phyloP scores from a whole-genome alignment of 2,113 vertebrate genomes.

The Lipophrys pholis region DNA sequence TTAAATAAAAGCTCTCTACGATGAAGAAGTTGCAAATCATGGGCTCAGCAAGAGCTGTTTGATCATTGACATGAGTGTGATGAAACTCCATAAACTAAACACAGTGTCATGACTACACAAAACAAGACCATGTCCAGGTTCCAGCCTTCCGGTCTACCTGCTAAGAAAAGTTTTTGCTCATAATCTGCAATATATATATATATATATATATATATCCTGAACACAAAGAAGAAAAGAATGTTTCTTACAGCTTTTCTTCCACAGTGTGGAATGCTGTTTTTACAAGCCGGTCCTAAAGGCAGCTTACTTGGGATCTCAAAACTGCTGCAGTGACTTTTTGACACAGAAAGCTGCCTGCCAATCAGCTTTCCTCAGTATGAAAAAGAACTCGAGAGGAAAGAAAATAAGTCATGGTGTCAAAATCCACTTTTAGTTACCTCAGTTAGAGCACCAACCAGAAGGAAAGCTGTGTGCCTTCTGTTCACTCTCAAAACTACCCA shows the following conservation, averaged over 20 bases:
- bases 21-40: background rate
- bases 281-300: constrained; percentile 22
- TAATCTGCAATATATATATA: background rate
- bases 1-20: background rate
- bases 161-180: background rate
- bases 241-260: background rate
- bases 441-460: constrained; percentile 17
- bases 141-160: background rate
- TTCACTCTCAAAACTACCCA: too few relatives aligned
- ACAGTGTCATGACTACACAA: background rate
- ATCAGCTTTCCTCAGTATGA: constrained; percentile 27
- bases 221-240: background rate
- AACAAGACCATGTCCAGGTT: background rate
- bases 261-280: background rate
- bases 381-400: constrained; percentile 22
- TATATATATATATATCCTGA: background rate
- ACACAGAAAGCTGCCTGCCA: constrained; percentile 35
- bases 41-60: background rate
- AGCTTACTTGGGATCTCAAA: constrained; percentile 35
- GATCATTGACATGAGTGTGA: background rate
- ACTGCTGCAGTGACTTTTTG: constrained; percentile 39
- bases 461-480: background rate
- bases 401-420: constrained; percentile 32
- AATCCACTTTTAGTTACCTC: constrained; percentile 9
- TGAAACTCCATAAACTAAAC: background rate